phyloP scores from a whole-genome alignment of 2,113 vertebrate genomes.

The Muntiacus muntjak region DNA sequence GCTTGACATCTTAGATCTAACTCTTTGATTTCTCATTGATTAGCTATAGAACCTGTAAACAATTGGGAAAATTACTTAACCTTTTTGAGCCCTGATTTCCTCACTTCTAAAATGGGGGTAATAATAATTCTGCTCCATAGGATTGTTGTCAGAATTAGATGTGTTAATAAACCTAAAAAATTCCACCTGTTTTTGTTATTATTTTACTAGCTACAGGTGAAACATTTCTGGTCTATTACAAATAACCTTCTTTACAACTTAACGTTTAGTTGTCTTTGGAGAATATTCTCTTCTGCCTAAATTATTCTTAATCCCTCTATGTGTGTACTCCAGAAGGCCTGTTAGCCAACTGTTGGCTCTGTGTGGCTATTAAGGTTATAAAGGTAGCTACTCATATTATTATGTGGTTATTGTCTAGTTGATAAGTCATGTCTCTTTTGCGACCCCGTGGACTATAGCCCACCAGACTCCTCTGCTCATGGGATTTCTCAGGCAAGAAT shows the following conservation, averaged over 20 bases:
- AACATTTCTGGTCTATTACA: not conserved
- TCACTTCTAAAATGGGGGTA: constrained; percentile 10
- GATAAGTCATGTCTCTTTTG: not conserved
- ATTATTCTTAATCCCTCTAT: not conserved
- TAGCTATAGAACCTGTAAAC: not conserved
- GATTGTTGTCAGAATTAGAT: not conserved
- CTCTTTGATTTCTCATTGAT: not conserved
- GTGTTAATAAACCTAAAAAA: not conserved
- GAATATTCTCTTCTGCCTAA: not conserved
- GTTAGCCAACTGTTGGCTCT: not conserved
- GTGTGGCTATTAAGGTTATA: not conserved
- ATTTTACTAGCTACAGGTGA: not conserved
- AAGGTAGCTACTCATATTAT: not conserved
- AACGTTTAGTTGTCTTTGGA: not conserved
- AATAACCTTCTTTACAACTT: not conserved
- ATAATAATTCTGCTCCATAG: not conserved
- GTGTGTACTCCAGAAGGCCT: not conserved
- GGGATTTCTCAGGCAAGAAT: not conserved
- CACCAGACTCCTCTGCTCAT: not conserved
- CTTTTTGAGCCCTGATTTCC: not conserved
- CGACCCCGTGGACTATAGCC: not conserved
- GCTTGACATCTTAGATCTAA: not conserved
- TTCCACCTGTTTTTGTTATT: not conserved
- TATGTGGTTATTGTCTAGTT: not conserved
- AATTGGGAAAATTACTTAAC: not conserved